Conservation (phyloP, 2,797 vertebrate genomes). For the Aphelocoma californica region DNA sequence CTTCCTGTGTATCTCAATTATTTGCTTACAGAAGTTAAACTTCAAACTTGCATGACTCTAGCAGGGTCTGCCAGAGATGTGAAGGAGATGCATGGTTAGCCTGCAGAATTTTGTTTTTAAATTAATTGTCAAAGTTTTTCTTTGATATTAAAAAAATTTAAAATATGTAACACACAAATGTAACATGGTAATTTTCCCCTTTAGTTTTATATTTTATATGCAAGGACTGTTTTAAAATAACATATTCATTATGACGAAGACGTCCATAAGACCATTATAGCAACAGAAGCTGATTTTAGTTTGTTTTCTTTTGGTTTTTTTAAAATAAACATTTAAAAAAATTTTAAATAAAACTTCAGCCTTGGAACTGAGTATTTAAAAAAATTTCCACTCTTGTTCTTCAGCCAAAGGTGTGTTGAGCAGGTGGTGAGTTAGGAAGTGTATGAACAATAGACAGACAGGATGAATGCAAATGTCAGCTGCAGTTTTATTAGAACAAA, state of each 20-base stretch:
- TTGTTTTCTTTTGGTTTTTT: neutral
- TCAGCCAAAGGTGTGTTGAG: slow-evolving; percentile 25
- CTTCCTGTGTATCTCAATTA: neutral
- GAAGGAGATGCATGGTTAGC: neutral
- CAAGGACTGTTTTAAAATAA: neutral
- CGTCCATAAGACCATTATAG: neutral
- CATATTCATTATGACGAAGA: neutral
- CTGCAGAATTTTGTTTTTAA: neutral
- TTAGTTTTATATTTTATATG: neutral
- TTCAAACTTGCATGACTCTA: neutral
- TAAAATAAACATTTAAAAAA: neutral
- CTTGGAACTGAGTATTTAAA: neutral
- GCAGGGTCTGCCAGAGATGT: neutral
- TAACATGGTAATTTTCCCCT: neutral
- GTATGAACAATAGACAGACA: neutral
- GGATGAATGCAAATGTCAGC: neutral
- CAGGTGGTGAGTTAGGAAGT: neutral
- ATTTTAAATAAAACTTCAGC: neutral
- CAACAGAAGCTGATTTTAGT: neutral
- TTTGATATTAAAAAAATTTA: neutral
- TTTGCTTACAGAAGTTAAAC: neutral
- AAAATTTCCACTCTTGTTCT: neutral
- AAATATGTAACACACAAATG: neutral
- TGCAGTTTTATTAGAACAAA: neutral
- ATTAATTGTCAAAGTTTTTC: neutral